Evolutionary conservation across 2,888 invertebrate species (phyloP), one percentile per base, ranked within the genome.

Genomic region (Rhagium mordax): DNA sequence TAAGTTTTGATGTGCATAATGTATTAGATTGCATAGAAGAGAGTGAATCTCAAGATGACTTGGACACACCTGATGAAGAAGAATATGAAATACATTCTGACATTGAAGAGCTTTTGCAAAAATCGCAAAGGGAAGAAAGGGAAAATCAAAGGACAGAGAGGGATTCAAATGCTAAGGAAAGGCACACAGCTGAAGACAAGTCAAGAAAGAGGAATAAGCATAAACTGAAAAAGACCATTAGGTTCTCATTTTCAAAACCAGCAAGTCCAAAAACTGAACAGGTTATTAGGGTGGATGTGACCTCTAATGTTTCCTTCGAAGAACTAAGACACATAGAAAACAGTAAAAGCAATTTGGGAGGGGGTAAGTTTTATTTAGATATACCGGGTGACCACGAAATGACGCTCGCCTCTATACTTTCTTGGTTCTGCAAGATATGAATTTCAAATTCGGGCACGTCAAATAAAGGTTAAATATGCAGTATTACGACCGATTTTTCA

Each of bases 261-360:
- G 82, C 85, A 3, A 87, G 86, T 80, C 87, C 88, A 3, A 83
- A 86, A 75, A 87, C 87, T 0, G 84, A 86, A 71, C 86, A 87
- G 80, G 81, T 88, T 8, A 88, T 88, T 60, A 80, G 88, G 65
- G 87, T 88, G 10, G 88, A 87, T 75, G 85, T 88, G 16, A 86
- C 85, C 20, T 87, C 88, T 20, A 87, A 82, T 77, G 81, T 84
- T 70, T 84, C 85, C 3, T 64, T 81, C 29, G 85, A 85, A 18
- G 81, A 82, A 18, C 48, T 67, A 51, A 72, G 77, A 59, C 64
- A 68, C 15, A 20, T 66, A 7, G 72, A 76, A 68, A 71, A 55
- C 3, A 15, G 15, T 18, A 69, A 48, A 33, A 60, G 69, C 2
- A n/a, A 47, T 57, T 18, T 24, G 13, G 7, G 18, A 16, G n/a